Evolutionary conservation across 2,888 invertebrate species (phyloP).

Genomic region (Leptodirus hochenwartii): DNA sequence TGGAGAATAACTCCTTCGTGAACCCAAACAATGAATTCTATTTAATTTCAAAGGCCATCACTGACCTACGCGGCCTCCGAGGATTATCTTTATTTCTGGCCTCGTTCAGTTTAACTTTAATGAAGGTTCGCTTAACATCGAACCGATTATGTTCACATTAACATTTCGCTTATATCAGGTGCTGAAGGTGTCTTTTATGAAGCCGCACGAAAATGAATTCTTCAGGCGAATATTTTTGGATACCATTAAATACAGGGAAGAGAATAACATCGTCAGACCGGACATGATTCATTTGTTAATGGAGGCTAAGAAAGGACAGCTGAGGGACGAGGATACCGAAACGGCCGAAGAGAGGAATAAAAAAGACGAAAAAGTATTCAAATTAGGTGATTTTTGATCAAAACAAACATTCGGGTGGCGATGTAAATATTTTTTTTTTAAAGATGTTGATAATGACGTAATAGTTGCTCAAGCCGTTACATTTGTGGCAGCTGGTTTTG

Average conservation of each 20-base stretch:
- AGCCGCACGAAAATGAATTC: conserved; percentile 6
- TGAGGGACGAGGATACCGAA: conserved; percentile 6
- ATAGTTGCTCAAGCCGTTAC: conserved; percentile 12
- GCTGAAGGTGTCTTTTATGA: conserved; percentile 7
- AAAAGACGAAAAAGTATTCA: no score
- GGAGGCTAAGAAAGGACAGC: conserved; percentile 7
- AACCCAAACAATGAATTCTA: conserved; percentile 4
- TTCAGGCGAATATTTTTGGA: conserved; percentile 8
- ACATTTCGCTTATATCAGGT: conserved; percentile 8
- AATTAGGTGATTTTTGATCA: background rate
- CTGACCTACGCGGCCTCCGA: background rate
- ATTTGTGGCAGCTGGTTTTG: conserved; percentile 14
- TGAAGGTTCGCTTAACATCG: background rate
- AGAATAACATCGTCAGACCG: conserved; percentile 9
- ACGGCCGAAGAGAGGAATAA: background rate
- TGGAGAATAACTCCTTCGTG: conserved; percentile 7
- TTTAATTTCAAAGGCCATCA: background rate
- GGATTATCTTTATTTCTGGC: conserved; percentile 1
- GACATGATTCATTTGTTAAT: conserved; percentile 11
- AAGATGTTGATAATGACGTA: conserved; percentile 8
- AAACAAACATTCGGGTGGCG: background rate
- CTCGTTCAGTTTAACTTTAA: background rate
- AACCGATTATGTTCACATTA: background rate
- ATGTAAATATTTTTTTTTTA: no score
- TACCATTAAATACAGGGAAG: conserved; percentile 8